These are phyloP conservation scores for Marisa cornuarietis DNA, from an alignment of 1,140 invertebrate genomes.

Conservation along the genomic window DNA sequence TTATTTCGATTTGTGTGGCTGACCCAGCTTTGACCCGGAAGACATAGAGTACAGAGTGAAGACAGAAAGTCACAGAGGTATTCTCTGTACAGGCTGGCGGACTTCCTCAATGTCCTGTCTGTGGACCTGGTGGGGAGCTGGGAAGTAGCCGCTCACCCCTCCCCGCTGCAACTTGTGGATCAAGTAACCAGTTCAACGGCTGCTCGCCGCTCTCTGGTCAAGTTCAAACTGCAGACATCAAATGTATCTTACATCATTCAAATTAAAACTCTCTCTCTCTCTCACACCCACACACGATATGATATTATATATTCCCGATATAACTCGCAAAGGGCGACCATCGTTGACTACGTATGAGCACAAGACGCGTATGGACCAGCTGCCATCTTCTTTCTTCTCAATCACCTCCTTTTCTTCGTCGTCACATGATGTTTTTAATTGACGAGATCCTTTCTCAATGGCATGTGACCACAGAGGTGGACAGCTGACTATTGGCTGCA, in stretches of 20 bases:
- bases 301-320: too few species aligned
- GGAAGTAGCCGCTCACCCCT: not conserved
- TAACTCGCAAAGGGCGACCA: too few species aligned
- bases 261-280: too few species aligned
- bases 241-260: too few species aligned
- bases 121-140: not conserved
- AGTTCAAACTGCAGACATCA: not conserved
- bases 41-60: too few species aligned
- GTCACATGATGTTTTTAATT: not conserved
- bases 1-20: too few species aligned
- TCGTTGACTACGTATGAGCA: too few species aligned
- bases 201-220: not conserved
- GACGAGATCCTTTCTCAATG: not conserved
- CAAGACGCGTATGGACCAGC: too few species aligned
- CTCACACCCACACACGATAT: too few species aligned
- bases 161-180: not conserved
- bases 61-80: not conserved
- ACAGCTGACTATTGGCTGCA: not conserved
- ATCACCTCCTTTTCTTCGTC: not conserved
- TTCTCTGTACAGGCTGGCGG: not conserved
- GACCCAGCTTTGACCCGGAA: too few species aligned
- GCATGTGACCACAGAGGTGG: not conserved
- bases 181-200: not conserved
- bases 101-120: slow-evolving; percentile 4
- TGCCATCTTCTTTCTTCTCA: not conserved